These are phyloP conservation scores for Ictalurus furcatus DNA, from an alignment of 2,113 vertebrate genomes.

Conservation along the genomic window DNA sequence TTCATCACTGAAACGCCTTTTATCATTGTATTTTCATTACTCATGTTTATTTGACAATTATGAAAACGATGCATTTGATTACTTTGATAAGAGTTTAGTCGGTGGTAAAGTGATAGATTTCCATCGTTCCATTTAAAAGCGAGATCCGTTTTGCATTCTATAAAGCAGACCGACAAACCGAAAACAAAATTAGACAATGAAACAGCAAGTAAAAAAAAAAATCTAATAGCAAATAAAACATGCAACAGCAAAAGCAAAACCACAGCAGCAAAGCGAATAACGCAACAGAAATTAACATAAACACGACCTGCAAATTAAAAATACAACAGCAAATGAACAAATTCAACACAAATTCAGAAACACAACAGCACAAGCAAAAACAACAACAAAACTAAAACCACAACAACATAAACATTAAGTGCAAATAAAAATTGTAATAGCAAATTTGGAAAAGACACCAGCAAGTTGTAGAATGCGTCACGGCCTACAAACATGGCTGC, in stretches of 20 bases:
- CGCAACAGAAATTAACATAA: too few species aligned
- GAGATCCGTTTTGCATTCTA: neutral
- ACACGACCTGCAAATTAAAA: too few species aligned
- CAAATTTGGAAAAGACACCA: neutral
- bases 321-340: too few species aligned
- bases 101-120: neutral
- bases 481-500: neutral
- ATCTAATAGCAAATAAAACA: neutral
- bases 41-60: neutral
- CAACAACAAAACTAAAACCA: neutral
- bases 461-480: too few species aligned
- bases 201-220: neutral
- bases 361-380: neutral
- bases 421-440: neutral
- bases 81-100: neutral
- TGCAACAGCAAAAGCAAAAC: neutral
- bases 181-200: neutral
- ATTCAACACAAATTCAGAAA: too few species aligned
- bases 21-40: neutral
- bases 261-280: too few species aligned
- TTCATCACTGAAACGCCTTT: neutral
- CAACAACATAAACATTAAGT: neutral
- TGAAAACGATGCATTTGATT: neutral
- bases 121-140: neutral
- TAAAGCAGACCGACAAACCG: neutral